A percentile compares a stretch with the other conserved stretches of the same genome.
These are phyloP conservation scores for Antheraea assamensis DNA, from an alignment of 2,888 invertebrate genomes.

Conservation along the genomic window DNA sequence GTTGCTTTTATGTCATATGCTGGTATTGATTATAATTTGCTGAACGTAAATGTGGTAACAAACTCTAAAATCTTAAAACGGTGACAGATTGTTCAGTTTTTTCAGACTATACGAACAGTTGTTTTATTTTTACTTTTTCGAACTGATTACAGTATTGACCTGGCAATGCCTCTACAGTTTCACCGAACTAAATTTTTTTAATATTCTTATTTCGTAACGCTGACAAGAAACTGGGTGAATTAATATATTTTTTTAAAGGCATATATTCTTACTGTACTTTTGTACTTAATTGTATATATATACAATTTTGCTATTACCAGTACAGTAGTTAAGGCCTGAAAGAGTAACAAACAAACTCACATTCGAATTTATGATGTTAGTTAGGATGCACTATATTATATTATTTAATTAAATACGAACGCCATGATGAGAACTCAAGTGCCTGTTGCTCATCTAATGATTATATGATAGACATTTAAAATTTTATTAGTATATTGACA, in stretches of 20 bases:
- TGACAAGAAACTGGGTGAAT: no score
- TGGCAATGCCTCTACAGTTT: no score
- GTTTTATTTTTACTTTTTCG: neutral
- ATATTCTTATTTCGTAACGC: no score
- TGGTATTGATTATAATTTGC: neutral
- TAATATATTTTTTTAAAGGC: no score
- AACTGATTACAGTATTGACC: no score
- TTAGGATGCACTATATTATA: neutral
- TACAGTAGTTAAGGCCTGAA: no score
- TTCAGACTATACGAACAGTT: neutral
- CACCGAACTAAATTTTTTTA: no score
- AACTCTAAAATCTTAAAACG: neutral
- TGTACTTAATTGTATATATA: no score
- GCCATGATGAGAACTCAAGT: neutral
- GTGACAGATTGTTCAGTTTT: neutral
- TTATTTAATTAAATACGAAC: neutral
- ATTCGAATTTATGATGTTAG: no score
- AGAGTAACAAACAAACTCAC: no score
- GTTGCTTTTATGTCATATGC: neutral
- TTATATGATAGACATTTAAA: neutral
- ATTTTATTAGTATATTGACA: conserved; percentile 2
- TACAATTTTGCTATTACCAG: no score
- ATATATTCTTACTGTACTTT: no score
- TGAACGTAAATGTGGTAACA: neutral
- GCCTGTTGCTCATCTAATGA: neutral